phyloP scores from a whole-genome alignment of 2,797 vertebrate species.

The Lithobates pipiens region DNA sequence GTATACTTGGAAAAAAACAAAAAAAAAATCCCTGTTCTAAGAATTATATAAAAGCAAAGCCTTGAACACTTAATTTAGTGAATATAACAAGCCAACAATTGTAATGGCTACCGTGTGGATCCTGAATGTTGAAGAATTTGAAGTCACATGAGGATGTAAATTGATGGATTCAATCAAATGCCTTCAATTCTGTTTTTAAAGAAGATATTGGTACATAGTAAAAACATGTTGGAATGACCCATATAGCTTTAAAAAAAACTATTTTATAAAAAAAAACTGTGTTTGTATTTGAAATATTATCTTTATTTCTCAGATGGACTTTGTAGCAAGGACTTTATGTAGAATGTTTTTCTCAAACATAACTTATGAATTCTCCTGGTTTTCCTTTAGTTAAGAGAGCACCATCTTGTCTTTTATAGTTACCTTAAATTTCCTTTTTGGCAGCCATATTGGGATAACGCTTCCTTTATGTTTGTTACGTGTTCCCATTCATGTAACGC shows the following conservation, averaged over 20 bases:
- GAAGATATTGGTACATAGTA: neutral
- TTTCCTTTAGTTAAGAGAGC: too few relatives aligned
- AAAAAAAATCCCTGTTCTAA: neutral
- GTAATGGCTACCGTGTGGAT: neutral
- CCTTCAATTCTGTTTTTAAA: too few relatives aligned
- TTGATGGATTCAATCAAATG: too few relatives aligned
- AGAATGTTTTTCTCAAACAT: too few relatives aligned
- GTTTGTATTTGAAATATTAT: neutral
- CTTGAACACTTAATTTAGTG: slow-evolving; percentile 7
- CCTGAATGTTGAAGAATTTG: neutral
- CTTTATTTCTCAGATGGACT: too few relatives aligned
- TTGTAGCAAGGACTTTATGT: too few relatives aligned
- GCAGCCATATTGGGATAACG: too few relatives aligned
- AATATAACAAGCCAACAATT: neutral
- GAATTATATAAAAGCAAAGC: neutral
- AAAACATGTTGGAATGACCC: neutral
- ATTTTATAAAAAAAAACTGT: neutral
- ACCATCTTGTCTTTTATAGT: too few relatives aligned
- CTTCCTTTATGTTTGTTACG: too few relatives aligned
- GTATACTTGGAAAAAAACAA: slow-evolving; percentile 50
- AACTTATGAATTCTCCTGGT: too few relatives aligned
- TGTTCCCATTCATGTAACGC: too few relatives aligned
- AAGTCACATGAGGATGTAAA: neutral
- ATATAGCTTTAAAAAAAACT: neutral
- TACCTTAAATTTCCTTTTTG: too few relatives aligned